Evolutionary conservation across 1,140 invertebrate species (phyloP).

Genomic region (Cherax quadricarinatus): DNA sequence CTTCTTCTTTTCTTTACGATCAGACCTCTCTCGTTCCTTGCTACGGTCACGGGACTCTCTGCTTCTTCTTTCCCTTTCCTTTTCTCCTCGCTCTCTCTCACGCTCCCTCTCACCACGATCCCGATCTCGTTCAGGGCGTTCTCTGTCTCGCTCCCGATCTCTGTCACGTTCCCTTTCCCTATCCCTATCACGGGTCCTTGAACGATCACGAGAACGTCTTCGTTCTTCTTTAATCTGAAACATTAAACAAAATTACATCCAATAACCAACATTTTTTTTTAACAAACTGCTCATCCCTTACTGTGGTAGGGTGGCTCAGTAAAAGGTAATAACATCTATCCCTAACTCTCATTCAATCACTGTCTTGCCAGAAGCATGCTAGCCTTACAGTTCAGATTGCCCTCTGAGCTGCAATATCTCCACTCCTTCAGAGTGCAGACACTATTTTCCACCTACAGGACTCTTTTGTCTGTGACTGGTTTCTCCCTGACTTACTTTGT

Average conservation of each 20-base stretch:
- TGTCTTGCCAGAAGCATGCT: no score
- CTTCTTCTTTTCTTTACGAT: slow-evolving; percentile 71
- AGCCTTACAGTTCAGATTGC: no score
- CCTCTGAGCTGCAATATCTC: no score
- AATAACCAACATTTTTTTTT: no score
- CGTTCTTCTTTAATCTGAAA: slow-evolving; percentile 83
- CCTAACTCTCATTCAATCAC: no score
- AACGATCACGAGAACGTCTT: slow-evolving; percentile 73
- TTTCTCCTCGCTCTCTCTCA: slow-evolving; percentile 72
- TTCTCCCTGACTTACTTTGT: no score
- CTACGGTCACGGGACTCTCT: slow-evolving; percentile 74
- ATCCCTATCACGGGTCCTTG: slow-evolving; percentile 59
- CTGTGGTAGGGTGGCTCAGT: no score
- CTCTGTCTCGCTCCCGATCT: slow-evolving; percentile 63
- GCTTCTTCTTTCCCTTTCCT: slow-evolving; percentile 61
- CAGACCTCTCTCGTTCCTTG: slow-evolving; percentile 69
- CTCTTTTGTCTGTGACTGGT: no score
- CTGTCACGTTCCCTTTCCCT: slow-evolving; percentile 65
- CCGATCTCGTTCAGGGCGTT: slow-evolving; percentile 75
- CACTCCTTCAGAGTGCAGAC: no score
- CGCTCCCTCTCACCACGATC: slow-evolving; percentile 74
- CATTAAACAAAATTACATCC: not conserved
- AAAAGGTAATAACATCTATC: no score
- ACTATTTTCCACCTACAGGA: no score
- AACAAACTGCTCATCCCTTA: no score